Base-by-base conservation (phyloP, 2,797 vertebrate species). In the Oreochromis mossambicus region DNA sequence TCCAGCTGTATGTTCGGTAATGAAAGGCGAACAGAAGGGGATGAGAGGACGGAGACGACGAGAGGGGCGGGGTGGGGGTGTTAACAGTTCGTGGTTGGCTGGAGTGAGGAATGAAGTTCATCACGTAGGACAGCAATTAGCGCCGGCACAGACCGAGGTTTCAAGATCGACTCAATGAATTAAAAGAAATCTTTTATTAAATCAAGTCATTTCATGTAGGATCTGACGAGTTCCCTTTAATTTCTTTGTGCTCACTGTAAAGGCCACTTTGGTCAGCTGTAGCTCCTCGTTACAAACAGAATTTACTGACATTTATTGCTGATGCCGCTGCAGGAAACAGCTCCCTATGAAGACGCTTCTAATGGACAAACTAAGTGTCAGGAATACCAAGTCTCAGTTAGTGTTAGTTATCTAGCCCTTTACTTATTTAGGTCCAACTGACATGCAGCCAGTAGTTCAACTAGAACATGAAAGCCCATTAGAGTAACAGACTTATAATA, bases 21-120 rank as follows among this genome's bases (percentile, higher is more conserved):
- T 91, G 89, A 92, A 86, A 89, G n/a, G 63, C 9, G 46, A 92
- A 90, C 91, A 91, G 92, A 93, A 86, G 87, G 88, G 80, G 90
- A 88, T 86, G 85, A 89, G 68, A 78, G 91, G 79, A 83, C 85
- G 75, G 58, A 80, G 81, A 8, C 52, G 48, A 41, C 5, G 34
- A 21, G 36, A 66, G 34, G 61, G 34, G 34, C 4, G 58, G 32
- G 43, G 84, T 82, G 32, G 52, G 54, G 86, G 58, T 83, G 85
- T 78, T 83, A 38, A 85, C 79, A 76, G 81, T 83, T 79, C 81
- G 70, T 19, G 87, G 73, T 83, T 52, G 61, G 90, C 83, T 36
- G 46, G 90, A 83, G 29, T 55, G 77, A 77, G 85, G 58, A 86
- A 73, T 68, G 38, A 79, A 75, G 82, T 70, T 87, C 9, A 81